These are phyloP conservation scores for Cossypha polioptera DNA, from an alignment of 2,797 vertebrate species.

Conservation along the genomic window DNA sequence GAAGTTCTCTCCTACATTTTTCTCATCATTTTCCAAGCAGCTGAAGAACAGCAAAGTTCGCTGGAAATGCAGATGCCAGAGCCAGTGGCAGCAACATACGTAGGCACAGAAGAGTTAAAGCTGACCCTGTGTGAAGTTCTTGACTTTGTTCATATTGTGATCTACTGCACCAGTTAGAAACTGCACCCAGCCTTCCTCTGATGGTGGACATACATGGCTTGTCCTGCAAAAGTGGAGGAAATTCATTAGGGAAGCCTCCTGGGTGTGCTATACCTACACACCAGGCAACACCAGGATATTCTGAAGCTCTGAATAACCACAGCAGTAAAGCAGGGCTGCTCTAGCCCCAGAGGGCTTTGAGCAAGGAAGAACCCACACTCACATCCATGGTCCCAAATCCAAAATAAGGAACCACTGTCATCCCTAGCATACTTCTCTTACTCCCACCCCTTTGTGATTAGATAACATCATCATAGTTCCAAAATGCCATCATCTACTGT, in stretches of 20 bases:
- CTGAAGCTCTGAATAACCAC: background rate
- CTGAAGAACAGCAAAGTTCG: background rate
- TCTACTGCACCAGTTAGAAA: conserved; percentile 84
- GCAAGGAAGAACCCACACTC: background rate
- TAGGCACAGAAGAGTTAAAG: conserved; percentile 49
- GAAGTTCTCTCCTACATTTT: background rate
- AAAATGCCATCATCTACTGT: background rate
- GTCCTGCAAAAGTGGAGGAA: conserved; percentile 74
- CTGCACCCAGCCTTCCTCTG: conserved; percentile 87
- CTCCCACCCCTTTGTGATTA: background rate
- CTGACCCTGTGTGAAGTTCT: conserved; percentile 78
- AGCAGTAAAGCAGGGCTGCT: background rate
- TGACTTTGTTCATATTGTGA: conserved; percentile 89
- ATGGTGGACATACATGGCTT: conserved; percentile 85
- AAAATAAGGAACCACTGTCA: background rate
- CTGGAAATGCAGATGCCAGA: conserved; percentile 20
- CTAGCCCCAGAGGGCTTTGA: background rate
- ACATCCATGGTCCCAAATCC: background rate
- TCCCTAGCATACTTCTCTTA: background rate
- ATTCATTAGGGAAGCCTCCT: conserved; percentile 26
- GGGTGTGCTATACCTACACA: background rate
- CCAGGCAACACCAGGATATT: background rate
- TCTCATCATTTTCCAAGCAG: background rate
- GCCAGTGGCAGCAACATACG: background rate
- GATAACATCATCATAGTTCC: background rate